Evolutionary conservation across 92 coral and sea anemone genomes (phyloP), one percentile per base, ranked within the genome.

Genomic region (Phenganax stokvisi): DNA sequence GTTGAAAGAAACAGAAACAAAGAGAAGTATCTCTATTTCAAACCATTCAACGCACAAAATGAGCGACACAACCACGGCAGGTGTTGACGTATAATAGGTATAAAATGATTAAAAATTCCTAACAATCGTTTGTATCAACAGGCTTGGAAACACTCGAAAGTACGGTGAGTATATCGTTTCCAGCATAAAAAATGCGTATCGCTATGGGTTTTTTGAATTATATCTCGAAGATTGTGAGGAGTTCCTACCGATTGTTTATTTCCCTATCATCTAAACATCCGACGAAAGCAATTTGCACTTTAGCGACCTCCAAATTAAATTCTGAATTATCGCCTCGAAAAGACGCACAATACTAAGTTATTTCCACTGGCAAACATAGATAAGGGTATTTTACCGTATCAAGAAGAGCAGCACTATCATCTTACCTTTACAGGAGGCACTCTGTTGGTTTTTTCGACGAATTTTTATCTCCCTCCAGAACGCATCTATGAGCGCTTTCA

Each of bases 11-110:
- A 11, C 11, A 17, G 30, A 64, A 64, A 64, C 1, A 10, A 7
- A 25, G 17, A 28, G 47, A 28, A 3, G 30, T 16, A 20, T 30
- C 37, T 10, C 12, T 11, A 16, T 64, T 64, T 64, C 27, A 20
- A 64, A 10, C 70, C 70, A 64, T 44, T 64, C 30, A 64, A 64
- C 37, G 12, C 12, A 30, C 37, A 10, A 12, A 64, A 8, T 64
- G 6, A 8, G 12, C 70, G 44, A 30, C 27, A 64, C 12, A 11
- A 64, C 12, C 25, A 30, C 11, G 30, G 70, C 70, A 16, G 70
- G 70, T 64, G 70, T 64, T 64, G 70, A 64, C 70, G 30, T 37
- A 37, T 37, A 64, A 17, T 37, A 64, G 70, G 30, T 44, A 64
- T 15, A 30, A 30, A 30, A 64, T 64, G 70, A 64, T 64, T 64